Percentiles rank a stretch among this genome's conserved stretches.
These are phyloP conservation scores for Polyommatus iphigenia DNA, from an alignment of 2,888 invertebrate species.

Conservation along the genomic window DNA sequence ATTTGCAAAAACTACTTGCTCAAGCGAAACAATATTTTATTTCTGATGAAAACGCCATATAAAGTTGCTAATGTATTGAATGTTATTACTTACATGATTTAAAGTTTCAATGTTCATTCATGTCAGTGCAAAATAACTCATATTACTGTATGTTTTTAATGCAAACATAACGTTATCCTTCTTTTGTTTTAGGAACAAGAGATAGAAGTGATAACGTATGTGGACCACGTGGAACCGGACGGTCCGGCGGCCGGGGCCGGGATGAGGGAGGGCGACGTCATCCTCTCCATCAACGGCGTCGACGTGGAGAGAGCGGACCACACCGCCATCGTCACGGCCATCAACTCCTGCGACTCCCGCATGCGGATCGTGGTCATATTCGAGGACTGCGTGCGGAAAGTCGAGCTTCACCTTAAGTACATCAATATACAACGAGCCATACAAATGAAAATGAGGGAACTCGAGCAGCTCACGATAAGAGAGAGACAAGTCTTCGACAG, in stretches of 20 bases:
- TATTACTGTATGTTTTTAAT: background rate
- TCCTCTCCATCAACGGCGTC: constrained; percentile 96
- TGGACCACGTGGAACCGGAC: constrained; percentile 96
- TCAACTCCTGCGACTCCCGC: constrained; percentile 92
- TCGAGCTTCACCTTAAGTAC: constrained; percentile 95
- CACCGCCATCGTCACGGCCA: constrained; percentile 93
- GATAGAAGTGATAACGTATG: constrained; percentile 97
- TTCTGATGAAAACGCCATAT: no score
- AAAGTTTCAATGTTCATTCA: no score
- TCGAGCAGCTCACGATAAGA: constrained; percentile 89
- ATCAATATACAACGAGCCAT: constrained; percentile 92
- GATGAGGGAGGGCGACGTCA: constrained; percentile 97
- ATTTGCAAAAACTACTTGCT: no score
- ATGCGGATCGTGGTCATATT: constrained; percentile 98
- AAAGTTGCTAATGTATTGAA: no score
- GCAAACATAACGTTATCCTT: background rate
- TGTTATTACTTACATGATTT: no score
- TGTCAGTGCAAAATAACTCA: no score
- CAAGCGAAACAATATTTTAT: no score
- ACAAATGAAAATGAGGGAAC: constrained; percentile 90
- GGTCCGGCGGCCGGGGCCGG: constrained; percentile 96
- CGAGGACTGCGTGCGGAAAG: constrained; percentile 96
- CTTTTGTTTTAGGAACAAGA: constrained; percentile 84
- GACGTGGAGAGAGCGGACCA: constrained; percentile 98
- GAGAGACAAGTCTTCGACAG: constrained; percentile 91